phyloP scores from a whole-genome alignment of 2,113 vertebrate genomes.

The Promerops cafer region DNA sequence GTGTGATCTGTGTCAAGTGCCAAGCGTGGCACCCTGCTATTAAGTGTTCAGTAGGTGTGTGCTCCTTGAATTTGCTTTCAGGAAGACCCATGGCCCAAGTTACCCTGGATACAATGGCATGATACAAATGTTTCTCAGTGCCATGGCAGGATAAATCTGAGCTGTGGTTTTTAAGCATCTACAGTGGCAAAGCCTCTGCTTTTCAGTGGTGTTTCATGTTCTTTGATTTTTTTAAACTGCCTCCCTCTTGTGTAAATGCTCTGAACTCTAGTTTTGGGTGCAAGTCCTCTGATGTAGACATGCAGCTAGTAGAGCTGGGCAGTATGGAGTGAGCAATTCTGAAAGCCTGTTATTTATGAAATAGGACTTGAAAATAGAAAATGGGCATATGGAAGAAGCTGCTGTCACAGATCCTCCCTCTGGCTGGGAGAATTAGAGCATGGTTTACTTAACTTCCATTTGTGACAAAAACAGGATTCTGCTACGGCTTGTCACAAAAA shows the following conservation, averaged over 20 bases:
- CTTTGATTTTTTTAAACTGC: not conserved
- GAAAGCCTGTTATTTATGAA: slow-evolving; percentile 2
- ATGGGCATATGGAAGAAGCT: slow-evolving; percentile 18
- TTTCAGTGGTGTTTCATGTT: not conserved
- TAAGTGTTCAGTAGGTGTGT: not conserved
- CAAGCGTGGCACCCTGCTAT: not conserved
- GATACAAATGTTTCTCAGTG: not conserved
- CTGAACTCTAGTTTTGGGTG: not conserved
- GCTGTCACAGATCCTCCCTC: slow-evolving; percentile 1
- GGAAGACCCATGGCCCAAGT: not conserved
- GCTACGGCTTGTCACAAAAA: slow-evolving; percentile 27
- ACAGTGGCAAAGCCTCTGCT: not conserved
- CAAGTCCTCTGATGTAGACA: not conserved
- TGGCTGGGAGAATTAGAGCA: not conserved
- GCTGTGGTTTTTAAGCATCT: not conserved
- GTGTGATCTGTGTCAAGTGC: not conserved
- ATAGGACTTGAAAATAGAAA: slow-evolving; percentile 21
- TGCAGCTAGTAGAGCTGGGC: not conserved
- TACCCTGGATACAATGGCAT: not conserved
- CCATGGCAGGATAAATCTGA: not conserved
- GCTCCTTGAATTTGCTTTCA: not conserved
- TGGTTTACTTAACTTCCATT: not conserved
- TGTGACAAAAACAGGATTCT: not conserved
- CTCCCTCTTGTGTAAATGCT: not conserved
- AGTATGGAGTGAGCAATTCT: not conserved